Percentiles rank a stretch among this genome's conserved stretches.
Evolutionary conservation across 2,113 vertebrate genomes (phyloP).

Genomic region (Ictalurus furcatus): DNA sequence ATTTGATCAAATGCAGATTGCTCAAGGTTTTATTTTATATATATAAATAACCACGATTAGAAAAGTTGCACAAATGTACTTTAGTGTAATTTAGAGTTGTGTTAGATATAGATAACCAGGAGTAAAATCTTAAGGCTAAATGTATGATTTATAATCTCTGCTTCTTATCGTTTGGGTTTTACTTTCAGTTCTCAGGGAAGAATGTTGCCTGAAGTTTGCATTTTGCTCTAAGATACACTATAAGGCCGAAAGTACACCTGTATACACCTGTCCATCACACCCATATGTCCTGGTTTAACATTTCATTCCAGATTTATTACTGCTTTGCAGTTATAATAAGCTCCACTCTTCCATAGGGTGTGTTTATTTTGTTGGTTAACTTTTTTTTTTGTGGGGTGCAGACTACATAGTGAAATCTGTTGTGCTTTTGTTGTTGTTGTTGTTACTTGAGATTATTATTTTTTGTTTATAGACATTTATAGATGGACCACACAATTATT

Average conservation of each 20-base stretch:
- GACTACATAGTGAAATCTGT: no score
- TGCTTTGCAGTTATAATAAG: background rate
- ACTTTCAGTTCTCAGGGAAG: background rate
- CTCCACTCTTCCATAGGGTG: background rate
- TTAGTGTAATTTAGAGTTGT: background rate
- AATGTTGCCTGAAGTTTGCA: background rate
- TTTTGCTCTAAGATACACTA: background rate
- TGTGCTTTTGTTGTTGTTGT: no score
- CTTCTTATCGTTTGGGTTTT: background rate
- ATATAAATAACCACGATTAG: background rate
- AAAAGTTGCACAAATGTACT: background rate
- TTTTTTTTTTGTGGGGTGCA: no score
- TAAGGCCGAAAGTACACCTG: background rate
- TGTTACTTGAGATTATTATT: no score
- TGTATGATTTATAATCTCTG: background rate
- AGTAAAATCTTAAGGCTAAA: background rate
- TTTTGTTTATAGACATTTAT: no score
- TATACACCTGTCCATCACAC: background rate
- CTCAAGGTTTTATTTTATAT: background rate
- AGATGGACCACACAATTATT: no score
- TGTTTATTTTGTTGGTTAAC: no score
- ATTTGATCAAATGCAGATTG: constrained; percentile 18
- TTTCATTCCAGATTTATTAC: background rate
- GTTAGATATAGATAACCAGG: background rate
- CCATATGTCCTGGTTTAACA: background rate